Evolutionary conservation across 2,113 vertebrate genomes (phyloP).

Genomic region (Rhabdornis inornatus): DNA sequence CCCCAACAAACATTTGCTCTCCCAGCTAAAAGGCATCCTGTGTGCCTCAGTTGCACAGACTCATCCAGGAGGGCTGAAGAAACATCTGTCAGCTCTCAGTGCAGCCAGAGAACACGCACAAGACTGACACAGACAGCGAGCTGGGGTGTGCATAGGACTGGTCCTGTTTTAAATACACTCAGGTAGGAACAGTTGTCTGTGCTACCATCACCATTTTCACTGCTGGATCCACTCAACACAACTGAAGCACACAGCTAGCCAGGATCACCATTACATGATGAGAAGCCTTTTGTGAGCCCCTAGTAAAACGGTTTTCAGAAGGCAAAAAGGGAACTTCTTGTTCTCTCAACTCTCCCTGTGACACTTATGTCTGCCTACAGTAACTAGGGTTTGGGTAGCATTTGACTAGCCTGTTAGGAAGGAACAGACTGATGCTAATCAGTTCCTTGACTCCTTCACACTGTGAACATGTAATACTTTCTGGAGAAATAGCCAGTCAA

Average conservation of each 20-base stretch:
- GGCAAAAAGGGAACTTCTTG: neutral
- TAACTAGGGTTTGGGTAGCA: neutral
- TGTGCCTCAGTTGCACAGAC: neutral
- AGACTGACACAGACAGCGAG: neutral
- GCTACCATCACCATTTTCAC: neutral
- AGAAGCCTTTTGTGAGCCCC: neutral
- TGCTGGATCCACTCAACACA: neutral
- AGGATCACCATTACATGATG: neutral
- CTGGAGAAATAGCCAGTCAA: neutral
- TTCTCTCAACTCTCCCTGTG: neutral
- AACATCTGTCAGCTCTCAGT: neutral
- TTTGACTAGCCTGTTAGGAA: neutral
- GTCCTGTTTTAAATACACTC: neutral
- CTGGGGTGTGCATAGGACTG: neutral
- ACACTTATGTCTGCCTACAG: neutral
- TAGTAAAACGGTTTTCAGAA: neutral
- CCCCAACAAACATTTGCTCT: neutral
- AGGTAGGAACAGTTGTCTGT: neutral
- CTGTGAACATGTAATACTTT: neutral
- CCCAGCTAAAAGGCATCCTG: neutral
- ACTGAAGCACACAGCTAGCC: neutral
- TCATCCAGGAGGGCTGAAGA: neutral
- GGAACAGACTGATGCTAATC: neutral
- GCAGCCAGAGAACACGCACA: neutral
- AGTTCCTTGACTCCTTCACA: neutral